Evolutionary conservation across 2,797 vertebrate species (phyloP).

Genomic region (Prunella strophiata): DNA sequence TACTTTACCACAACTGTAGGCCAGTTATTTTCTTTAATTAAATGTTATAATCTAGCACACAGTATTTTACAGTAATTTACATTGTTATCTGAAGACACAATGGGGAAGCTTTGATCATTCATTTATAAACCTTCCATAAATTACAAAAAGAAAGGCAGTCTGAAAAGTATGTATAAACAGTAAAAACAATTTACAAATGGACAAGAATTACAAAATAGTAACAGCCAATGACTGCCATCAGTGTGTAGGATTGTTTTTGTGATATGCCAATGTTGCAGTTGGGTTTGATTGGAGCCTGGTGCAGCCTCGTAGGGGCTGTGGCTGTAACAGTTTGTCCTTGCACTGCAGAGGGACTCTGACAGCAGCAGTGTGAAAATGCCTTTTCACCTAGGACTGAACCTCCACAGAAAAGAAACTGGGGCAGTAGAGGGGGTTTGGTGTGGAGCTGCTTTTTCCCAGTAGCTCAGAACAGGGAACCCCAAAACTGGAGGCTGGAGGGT

Average conservation of each 20-base stretch:
- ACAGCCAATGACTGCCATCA: slow-evolving; percentile 76
- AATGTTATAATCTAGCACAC: slow-evolving; percentile 90
- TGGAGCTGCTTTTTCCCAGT: not conserved
- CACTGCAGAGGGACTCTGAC: not conserved
- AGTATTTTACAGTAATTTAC: slow-evolving; percentile 87
- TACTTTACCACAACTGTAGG: slow-evolving; percentile 89
- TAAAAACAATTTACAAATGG: slow-evolving; percentile 99
- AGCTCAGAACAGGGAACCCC: not conserved
- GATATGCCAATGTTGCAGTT: slow-evolving; percentile 46
- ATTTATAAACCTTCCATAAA: slow-evolving; percentile 93
- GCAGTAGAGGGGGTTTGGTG: not conserved
- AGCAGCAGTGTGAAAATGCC: not conserved
- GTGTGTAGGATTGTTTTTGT: not conserved
- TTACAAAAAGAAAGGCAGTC: slow-evolving; percentile 99
- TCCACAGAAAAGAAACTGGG: not conserved
- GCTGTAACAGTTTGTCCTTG: not conserved
- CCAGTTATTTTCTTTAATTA: slow-evolving; percentile 82
- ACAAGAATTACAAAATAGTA: slow-evolving; percentile 95
- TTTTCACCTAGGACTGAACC: not conserved
- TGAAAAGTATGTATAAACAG: slow-evolving; percentile 99
- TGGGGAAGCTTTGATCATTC: slow-evolving; percentile 89
- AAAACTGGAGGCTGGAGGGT: not conserved
- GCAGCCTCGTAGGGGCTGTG: slow-evolving; percentile 6
- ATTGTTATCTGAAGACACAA: slow-evolving; percentile 91
- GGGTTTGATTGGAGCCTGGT: not conserved